A percentile compares a stretch with the other conserved stretches of the same genome.
phyloP scores from a whole-genome alignment of 2,113 vertebrate genomes.

The Cavia porcellus region DNA sequence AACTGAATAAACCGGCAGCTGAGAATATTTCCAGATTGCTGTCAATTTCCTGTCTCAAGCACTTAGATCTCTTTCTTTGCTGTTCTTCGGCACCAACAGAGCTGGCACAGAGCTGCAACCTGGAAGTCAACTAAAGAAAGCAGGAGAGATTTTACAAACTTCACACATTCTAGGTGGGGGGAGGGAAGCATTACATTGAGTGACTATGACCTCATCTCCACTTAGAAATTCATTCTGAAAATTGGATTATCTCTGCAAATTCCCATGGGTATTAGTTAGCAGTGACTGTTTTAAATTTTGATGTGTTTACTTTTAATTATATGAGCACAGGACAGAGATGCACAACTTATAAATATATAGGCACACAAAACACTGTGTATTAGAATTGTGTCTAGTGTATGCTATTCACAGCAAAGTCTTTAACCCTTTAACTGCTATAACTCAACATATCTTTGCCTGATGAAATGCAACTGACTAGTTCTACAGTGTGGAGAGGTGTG shows the following conservation, averaged over 20 bases:
- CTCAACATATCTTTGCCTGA: conserved; percentile 59
- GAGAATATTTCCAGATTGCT: conserved; percentile 10
- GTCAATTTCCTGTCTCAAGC: neutral
- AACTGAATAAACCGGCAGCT: conserved; percentile 7
- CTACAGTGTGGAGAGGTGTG: conserved; percentile 46
- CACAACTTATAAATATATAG: conserved; percentile 75
- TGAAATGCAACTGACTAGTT: conserved; percentile 75
- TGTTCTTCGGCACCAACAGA: neutral
- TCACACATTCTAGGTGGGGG: neutral
- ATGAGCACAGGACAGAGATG: conserved; percentile 54
- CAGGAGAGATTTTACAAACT: neutral
- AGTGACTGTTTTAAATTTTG: conserved; percentile 65
- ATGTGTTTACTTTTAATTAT: conserved; percentile 74
- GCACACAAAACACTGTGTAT: conserved; percentile 26
- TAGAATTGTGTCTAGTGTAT: conserved; percentile 24
- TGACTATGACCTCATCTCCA: conserved; percentile 49
- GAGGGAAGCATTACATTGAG: neutral
- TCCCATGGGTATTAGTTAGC: conserved; percentile 62
- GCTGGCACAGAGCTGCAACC: conserved; percentile 30
- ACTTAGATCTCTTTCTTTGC: neutral
- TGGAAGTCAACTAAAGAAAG: conserved; percentile 35
- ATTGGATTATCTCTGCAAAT: conserved; percentile 63
- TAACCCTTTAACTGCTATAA: conserved; percentile 70
- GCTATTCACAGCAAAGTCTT: conserved; percentile 74
- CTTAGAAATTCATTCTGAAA: conserved; percentile 67